Conservation (phyloP, 2,113 vertebrate species). For the Jacana jacana region DNA sequence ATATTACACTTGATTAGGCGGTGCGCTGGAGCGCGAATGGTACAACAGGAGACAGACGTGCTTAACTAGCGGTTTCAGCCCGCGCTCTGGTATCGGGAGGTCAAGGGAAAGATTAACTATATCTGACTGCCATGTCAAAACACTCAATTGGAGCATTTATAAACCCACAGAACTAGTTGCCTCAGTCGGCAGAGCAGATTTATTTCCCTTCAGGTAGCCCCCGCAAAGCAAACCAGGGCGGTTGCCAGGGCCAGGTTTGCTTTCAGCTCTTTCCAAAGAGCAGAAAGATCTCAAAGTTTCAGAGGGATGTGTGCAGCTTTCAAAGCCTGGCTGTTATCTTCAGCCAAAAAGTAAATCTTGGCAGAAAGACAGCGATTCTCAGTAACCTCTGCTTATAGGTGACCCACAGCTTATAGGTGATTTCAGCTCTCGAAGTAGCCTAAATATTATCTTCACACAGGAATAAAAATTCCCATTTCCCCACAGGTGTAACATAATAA, state of each 20-base stretch:
- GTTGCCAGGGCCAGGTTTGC: not conserved
- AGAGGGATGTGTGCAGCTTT: not conserved
- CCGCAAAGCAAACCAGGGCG: not conserved
- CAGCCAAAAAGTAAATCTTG: not conserved
- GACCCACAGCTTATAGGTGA: not conserved
- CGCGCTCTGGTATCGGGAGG: not conserved
- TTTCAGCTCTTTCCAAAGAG: not conserved
- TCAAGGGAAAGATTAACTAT: conserved; percentile 68
- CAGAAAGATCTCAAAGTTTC: not conserved
- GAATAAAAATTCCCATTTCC: not conserved
- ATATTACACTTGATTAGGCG: conserved; percentile 70
- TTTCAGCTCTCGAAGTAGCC: not conserved
- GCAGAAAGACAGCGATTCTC: not conserved
- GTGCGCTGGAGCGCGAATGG: conserved; percentile 64
- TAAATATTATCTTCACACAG: not conserved
- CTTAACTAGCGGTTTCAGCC: conserved; percentile 47
- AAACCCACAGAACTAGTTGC: conserved; percentile 50
- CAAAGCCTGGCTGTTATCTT: not conserved
- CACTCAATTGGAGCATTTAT: conserved; percentile 61
- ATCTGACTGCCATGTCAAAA: conserved; percentile 68
- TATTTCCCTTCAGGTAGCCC: not conserved
- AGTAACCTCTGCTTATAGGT: not conserved
- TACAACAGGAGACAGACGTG: conserved; percentile 61
- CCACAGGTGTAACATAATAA: not conserved
- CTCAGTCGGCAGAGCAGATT: not conserved